Evolutionary conservation across 2,888 invertebrate genomes (phyloP), one percentile per base, ranked within the genome.

Genomic region (Imbricaverruca yamaguchii): DNA sequence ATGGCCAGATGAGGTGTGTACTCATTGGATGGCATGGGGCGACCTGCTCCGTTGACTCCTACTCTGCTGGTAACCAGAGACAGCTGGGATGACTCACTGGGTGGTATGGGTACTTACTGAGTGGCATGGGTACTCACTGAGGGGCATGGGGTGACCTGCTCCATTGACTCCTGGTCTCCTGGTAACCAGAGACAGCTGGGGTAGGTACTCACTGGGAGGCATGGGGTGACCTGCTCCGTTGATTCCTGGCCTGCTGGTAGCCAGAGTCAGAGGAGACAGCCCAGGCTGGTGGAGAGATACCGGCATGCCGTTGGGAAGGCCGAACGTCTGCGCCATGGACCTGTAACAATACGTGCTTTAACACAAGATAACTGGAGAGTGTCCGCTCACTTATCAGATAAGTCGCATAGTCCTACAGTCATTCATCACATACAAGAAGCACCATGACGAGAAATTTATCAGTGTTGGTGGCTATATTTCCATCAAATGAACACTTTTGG

Each of bases 281-380:
- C 57, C 79, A 23, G 13, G 23, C 57, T 79, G 79, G 25, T 79
- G 79, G 18, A 59, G 57, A 3, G 79, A 11, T 11, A 18, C 25
- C 23, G 57, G 56, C 23, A 79, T 11, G 6, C 79, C 79, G 25
- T 56, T 59, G 0, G 25, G 10, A 2, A 56, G 23, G 56, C 79
- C 79, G 57, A 79, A 79, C 57, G 79, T 57, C n/a, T 57, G 79
- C n/a, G 79, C 57, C 79, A 79, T 59, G 7, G 79, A 57, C 8
- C 57, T 57, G 59, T 3, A 57, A 79, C 39, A 39, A 39, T 39
- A 39, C 39, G 39, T 39, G 39, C 39, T 39, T 39, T 39, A 39
- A 39, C 39, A 39, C 1, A 39, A 39, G 39, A 39, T 39, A 39
- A 39, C 39, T 39, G 39, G 39, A 4, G 39, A 4, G 39, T 39